phyloP scores from a whole-genome alignment of 2,797 vertebrate genomes.

The Syndactyla subalaris region DNA sequence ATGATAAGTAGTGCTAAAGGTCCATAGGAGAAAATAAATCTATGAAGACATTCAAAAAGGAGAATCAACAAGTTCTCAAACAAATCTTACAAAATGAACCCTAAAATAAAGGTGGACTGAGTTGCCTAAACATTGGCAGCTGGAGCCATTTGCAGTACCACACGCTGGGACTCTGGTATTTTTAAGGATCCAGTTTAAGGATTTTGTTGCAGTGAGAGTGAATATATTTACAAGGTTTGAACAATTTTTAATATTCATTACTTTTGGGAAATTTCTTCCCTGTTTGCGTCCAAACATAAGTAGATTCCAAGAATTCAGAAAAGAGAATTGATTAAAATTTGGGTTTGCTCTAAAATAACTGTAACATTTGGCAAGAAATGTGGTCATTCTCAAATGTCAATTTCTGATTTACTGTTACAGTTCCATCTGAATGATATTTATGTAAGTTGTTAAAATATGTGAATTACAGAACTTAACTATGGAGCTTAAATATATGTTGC shows the following conservation, averaged over 20 bases:
- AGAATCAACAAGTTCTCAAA: background rate
- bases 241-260: background rate
- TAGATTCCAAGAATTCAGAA: background rate
- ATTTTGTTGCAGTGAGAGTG: background rate
- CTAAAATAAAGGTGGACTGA: background rate
- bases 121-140: background rate
- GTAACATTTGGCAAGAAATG: background rate
- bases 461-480: background rate
- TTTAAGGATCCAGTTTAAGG: background rate
- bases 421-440: background rate
- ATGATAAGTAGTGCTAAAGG: background rate
- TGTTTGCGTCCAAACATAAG: background rate
- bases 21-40: background rate
- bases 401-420: background rate
- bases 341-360: background rate
- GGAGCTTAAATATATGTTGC: background rate
- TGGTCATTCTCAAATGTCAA: background rate
- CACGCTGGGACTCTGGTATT: background rate
- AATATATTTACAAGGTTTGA: background rate
- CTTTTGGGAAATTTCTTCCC: background rate
- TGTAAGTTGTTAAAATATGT: background rate
- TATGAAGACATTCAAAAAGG: background rate
- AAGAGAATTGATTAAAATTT: background rate
- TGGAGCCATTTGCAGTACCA: rapidly evolving
- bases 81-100: background rate